These are phyloP conservation scores for Sarcophilus harrisii DNA, from an alignment of 2,797 vertebrate species.

Conservation along the genomic window DNA sequence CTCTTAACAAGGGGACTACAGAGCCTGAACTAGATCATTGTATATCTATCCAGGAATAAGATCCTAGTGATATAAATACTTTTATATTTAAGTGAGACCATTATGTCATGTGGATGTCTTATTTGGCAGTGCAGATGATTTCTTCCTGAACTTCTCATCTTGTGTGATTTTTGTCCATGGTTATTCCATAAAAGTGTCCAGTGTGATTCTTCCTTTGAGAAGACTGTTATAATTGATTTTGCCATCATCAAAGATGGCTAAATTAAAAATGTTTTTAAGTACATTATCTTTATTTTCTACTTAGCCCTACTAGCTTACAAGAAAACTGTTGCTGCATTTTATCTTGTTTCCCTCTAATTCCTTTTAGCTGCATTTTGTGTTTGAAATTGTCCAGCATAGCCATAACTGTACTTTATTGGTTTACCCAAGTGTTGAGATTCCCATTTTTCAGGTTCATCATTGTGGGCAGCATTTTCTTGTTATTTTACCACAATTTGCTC, in stretches of 20 bases:
- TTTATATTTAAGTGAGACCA: neutral
- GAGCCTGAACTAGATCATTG: neutral
- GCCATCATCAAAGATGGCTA: neutral
- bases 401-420: neutral
- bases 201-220: neutral
- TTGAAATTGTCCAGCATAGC: neutral
- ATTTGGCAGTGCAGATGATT: neutral
- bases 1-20: neutral
- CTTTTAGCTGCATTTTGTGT: neutral
- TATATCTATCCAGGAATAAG: neutral
- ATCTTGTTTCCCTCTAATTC: neutral
- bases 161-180: neutral
- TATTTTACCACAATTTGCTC: too few relatives aligned
- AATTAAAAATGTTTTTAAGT: neutral
- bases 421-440: neutral
- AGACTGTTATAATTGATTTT: neutral
- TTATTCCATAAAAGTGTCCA: neutral
- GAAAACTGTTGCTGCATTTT: neutral
- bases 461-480: neutral
- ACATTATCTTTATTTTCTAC: neutral
- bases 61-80: neutral
- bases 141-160: neutral
- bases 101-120: neutral
- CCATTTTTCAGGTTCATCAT: neutral
- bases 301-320: neutral